Evolutionary conservation across 2,113 vertebrate species (phyloP).

Genomic region (Stercorarius parasiticus): DNA sequence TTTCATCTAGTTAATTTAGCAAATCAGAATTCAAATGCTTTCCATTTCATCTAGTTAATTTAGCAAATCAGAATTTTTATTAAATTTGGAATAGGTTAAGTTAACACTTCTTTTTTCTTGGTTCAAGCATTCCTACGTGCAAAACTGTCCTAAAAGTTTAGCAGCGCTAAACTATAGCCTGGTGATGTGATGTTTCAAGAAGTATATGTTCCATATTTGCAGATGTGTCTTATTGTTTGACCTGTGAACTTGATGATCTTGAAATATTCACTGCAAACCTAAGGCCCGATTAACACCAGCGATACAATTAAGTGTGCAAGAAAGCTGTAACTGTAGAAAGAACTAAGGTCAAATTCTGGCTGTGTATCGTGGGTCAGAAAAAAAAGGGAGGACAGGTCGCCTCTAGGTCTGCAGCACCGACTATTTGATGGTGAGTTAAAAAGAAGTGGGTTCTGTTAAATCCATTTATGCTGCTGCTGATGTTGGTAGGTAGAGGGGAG

Average conservation of each 20-base stretch:
- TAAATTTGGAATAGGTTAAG: not conserved
- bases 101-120: not conserved
- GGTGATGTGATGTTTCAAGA: not conserved
- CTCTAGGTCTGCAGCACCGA: not conserved
- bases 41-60: not conserved
- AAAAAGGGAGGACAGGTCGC: not conserved
- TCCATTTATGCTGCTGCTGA: not conserved
- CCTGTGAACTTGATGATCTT: not conserved
- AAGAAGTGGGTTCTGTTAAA: not conserved
- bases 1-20: not conserved
- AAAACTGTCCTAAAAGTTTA: not conserved
- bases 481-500: fast-evolving
- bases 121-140: not conserved
- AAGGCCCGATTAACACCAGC: not conserved
- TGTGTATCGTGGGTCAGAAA: not conserved
- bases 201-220: not conserved
- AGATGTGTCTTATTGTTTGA: not conserved
- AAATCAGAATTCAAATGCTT: not conserved
- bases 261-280: not conserved
- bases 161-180: not conserved
- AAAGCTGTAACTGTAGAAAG: not conserved
- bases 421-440: not conserved
- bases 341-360: not conserved
- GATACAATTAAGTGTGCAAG: not conserved
- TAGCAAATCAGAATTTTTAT: not conserved